A percentile compares a stretch with the other conserved stretches of the same genome.
These are phyloP conservation scores for Agrotis ipsilon DNA, from an alignment of 2,888 invertebrate species.

Conservation along the genomic window DNA sequence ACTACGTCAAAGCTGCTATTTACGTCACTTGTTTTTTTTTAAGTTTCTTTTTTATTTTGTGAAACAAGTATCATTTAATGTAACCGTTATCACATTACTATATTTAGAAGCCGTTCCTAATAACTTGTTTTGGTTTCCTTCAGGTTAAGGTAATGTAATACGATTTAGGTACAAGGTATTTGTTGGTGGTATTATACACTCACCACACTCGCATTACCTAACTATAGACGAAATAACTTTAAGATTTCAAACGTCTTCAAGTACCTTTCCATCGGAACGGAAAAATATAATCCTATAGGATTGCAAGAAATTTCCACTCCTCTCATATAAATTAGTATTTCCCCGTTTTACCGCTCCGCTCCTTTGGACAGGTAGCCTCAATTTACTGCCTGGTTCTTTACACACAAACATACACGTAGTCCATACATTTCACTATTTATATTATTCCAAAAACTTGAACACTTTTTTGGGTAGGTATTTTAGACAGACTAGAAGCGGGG, in stretches of 20 bases:
- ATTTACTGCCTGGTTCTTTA: too few relatives aligned
- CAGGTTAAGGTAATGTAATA: not conserved
- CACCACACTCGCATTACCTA: not conserved
- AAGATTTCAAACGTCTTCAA: not conserved
- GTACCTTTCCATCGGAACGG: too few relatives aligned
- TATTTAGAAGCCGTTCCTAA: not conserved
- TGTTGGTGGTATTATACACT: not conserved
- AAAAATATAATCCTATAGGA: too few relatives aligned
- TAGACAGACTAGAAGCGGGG: too few relatives aligned
- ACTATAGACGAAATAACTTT: not conserved
- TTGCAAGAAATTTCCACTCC: too few relatives aligned
- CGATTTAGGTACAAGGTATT: not conserved
- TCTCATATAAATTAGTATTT: too few relatives aligned
- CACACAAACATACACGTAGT: too few relatives aligned
- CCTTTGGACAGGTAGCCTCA: too few relatives aligned
- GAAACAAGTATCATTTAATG: not conserved
- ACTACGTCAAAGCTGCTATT: conserved; percentile 11
- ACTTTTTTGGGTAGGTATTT: too few relatives aligned
- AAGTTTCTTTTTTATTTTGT: not conserved
- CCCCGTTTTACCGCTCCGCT: too few relatives aligned
- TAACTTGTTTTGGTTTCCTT: not conserved
- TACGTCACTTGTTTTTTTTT: not conserved
- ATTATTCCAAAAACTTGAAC: too few relatives aligned
- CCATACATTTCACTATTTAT: too few relatives aligned
- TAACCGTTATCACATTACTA: not conserved